These are phyloP conservation scores for Gobio gobio DNA, from an alignment of 2,113 vertebrate genomes.

Conservation along the genomic window DNA sequence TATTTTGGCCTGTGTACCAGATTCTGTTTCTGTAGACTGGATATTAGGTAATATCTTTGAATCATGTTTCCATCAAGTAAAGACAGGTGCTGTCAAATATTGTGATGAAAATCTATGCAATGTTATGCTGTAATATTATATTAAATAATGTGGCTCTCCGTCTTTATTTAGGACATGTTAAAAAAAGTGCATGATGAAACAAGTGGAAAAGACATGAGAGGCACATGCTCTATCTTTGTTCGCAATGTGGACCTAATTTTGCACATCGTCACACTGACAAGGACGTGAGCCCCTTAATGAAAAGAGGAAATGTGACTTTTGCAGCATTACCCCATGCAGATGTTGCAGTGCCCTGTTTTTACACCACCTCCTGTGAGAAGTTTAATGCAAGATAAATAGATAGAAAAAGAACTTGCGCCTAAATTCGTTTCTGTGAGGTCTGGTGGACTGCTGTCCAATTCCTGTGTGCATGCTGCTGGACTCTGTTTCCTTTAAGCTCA, in stretches of 20 bases:
- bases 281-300: neutral
- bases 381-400: neutral
- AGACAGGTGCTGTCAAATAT: conserved; percentile 10
- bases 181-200: conserved; percentile 22
- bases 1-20: conserved; percentile 76
- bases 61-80: conserved; percentile 33
- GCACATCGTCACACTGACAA: neutral
- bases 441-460: neutral
- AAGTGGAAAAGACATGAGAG: conserved; percentile 10
- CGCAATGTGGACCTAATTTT: conserved; percentile 2
- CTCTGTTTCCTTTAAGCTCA: conserved; percentile 11
- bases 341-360: neutral
- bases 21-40: conserved; percentile 68
- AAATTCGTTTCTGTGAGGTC: neutral
- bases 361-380: conserved; percentile 6
- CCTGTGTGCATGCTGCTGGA: conserved; percentile 17
- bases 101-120: conserved; percentile 21
- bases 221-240: neutral
- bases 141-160: neutral
- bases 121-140: neutral
- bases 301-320: neutral
- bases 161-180: conserved; percentile 5
- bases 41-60: conserved; percentile 37
- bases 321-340: neutral
- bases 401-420: too few species aligned